phyloP scores from a whole-genome alignment of 92 coral and sea anemone species.

The Bergia puertoricense region DNA sequence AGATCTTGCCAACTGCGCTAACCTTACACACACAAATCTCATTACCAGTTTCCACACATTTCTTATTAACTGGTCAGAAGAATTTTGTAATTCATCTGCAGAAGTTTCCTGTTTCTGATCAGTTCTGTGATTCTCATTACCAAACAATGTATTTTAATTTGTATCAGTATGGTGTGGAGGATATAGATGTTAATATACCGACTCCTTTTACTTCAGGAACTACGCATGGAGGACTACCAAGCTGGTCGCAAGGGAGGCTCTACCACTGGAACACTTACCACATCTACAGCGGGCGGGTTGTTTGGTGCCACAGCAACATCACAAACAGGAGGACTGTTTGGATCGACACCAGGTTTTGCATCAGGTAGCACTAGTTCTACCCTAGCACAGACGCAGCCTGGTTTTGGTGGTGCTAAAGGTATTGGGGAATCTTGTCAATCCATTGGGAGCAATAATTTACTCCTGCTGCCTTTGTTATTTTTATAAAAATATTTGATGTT shows the following conservation, averaged over 20 bases:
- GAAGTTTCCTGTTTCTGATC: no score
- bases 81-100: no score
- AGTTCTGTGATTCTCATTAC: no score
- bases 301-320: conserved; percentile 60
- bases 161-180: no score
- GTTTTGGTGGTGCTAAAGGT: conserved; percentile 54
- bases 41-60: no score
- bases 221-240: conserved; percentile 91
- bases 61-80: no score
- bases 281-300: conserved; percentile 55
- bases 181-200: no score
- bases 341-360: conserved; percentile 41
- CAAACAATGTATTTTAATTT: no score
- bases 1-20: no score
- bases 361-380: conserved; percentile 52
- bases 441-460: background rate
- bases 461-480: background rate
- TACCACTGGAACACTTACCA: conserved; percentile 47
- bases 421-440: conserved; percentile 3
- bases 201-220: conserved; percentile 60
- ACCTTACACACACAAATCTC: no score
- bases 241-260: conserved; percentile 93
- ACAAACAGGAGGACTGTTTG: conserved; percentile 40
- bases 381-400: conserved; percentile 46
- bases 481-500: no score